Base-by-base conservation (phyloP, 2,888 invertebrate genomes). In the Apamea monoglypha region DNA sequence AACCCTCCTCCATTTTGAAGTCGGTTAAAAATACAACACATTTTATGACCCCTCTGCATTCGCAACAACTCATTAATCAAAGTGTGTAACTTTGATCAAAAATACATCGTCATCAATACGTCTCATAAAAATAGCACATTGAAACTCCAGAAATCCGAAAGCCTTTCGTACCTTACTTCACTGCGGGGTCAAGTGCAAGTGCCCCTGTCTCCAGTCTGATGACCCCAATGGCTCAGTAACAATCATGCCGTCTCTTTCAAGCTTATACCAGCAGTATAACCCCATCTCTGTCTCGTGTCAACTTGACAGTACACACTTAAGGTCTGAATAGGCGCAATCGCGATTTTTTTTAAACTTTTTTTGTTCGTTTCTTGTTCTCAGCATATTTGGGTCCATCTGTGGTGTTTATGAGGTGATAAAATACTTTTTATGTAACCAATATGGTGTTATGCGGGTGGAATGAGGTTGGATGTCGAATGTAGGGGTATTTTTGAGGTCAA, bases 171-270 rank as follows among this genome's bases (percentile, higher is more conserved):
- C 74, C 68, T 88, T 77, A 80, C 82, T 83, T 61, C 71, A 76
- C 80, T 67, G 72, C 68, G 80, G 78, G 90, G 88, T 89, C 88
- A 89, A 89, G 90, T 78, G 77, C 85, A 85, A 82, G 56, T 79
- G 75, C 80, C 80, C 81, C 74, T 83, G 88, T 88, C 83, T 83
- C 68, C 73, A 69, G 88, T 59, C 73, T 89, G 87, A 89, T 87
- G 88, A 89, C 88, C 88, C 83, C 87, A 80, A 64, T 36, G 78
- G 70, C 66, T 70, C 77, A 21, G 79, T 89, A 89, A 87, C 85
- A 87, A 89, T 78, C 85, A 61, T 36, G 7, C 72, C 18, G 12
- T 83, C 82, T 18, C 72, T 78, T 61, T 89, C 86, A 1, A 18
- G 1, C 69, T 25, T 29, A 12, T 29, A 56, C 14, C 12, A 44